These are phyloP conservation scores for Tyto alba DNA, from an alignment of 2,113 vertebrate species.

Conservation along the genomic window DNA sequence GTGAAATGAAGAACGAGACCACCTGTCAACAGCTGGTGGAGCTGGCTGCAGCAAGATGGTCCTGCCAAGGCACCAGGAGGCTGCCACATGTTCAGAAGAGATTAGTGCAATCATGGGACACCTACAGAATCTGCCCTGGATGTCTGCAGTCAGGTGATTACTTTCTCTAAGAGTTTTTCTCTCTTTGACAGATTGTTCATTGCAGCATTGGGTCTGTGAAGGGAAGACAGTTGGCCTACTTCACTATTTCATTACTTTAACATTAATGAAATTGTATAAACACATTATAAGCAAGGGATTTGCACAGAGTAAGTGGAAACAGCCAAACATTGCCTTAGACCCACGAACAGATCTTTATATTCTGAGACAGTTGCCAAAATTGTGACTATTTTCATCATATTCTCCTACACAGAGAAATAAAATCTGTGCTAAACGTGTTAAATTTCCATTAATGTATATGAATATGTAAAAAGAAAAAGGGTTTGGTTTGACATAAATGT, in stretches of 20 bases:
- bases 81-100: not conserved
- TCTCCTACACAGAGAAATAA: not conserved
- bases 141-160: not conserved
- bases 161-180: not conserved
- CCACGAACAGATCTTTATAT: not conserved
- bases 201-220: not conserved
- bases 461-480: not conserved
- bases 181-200: conserved; percentile 5
- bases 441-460: not conserved
- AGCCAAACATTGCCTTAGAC: not conserved
- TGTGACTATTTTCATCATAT: not conserved
- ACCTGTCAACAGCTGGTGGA: not conserved
- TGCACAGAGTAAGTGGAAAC: not conserved
- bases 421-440: not conserved
- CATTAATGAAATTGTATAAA: not conserved
- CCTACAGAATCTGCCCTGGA: not conserved
- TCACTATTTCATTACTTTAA: not conserved
- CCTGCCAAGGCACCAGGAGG: not conserved
- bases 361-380: not conserved
- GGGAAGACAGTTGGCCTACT: not conserved
- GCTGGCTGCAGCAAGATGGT: not conserved
- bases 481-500: not conserved
- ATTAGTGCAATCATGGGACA: not conserved
- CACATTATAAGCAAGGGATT: not conserved
- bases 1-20: not conserved